phyloP scores from a whole-genome alignment of 2,888 invertebrate species.

The Ectemnius cavifrons region DNA sequence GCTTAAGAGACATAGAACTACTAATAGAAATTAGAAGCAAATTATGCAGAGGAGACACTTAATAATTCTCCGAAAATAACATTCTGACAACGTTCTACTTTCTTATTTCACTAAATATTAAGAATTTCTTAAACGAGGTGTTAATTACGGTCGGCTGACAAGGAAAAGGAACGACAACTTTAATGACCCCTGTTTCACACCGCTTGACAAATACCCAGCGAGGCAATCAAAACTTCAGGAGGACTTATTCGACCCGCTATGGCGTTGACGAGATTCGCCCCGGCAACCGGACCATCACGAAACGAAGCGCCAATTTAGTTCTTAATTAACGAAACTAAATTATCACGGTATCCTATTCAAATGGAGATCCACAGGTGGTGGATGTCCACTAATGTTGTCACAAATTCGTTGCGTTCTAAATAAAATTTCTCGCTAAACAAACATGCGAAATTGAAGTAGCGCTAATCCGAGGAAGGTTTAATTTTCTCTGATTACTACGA shows the following conservation, averaged over 20 bases:
- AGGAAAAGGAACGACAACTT: too few species aligned
- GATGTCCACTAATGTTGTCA: too few species aligned
- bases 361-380: background rate
- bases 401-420: background rate
- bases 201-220: background rate
- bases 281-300: background rate
- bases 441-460: constrained; percentile 5
- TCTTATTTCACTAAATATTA: too few species aligned
- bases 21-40: too few species aligned
- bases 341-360: constrained; percentile 4
- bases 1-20: too few species aligned
- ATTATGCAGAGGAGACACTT: too few species aligned
- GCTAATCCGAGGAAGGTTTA: background rate
- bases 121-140: too few species aligned
- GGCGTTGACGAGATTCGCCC: background rate
- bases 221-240: background rate
- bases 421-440: constrained; percentile 22
- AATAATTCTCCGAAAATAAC: too few species aligned
- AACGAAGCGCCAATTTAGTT: constrained; percentile 7
- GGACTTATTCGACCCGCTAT: background rate
- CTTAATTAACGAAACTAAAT: constrained; percentile 15
- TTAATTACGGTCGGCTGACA: too few species aligned
- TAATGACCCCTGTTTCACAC: background rate
- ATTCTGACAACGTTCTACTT: too few species aligned
- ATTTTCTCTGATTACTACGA: background rate